Evolutionary conservation across 1,140 invertebrate genomes (phyloP), one percentile per base, ranked within the genome.

Genomic region (Drosophila busckii): DNA sequence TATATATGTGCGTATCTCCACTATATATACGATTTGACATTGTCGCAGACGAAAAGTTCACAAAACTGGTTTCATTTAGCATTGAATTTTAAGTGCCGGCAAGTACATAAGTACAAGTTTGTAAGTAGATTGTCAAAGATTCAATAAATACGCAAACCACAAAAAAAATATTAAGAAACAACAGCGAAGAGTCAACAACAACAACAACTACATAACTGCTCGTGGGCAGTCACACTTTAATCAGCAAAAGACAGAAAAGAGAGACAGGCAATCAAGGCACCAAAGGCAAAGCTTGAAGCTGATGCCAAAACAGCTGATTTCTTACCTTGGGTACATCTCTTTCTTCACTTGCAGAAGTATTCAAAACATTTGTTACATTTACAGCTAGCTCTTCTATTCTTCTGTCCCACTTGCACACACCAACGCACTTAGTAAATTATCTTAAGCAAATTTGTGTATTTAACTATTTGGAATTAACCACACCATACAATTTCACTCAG

Each of bases 41-140:
- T 48, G 44, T 35, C 10, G 32, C 28, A 31, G 40, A 31, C 32
- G 31, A 34, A 28, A 26, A 45, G 46, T 20, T 20, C 13, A 35
- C 12, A 16, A 13, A 75, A 75, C 70, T 70, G 64, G 70, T 69
- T 75, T 64, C 15, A 23, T 12, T 75, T 75, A 66, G 29, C 70
- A 73, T 75, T 73, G 70, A 69, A 44, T 22, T 23, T 49, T 34
- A 41, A 61, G 41, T 55, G 50, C 58, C 58, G 50, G 54, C 34
- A 52, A 59, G 37, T 54, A 61, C 48, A 65, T 23, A 23, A 19
- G 32, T 20, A 28, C 28, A 38, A n/a, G n/a, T n/a, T n/a, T n/a
- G n/a, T 20, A 41, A 42, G 25, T 32, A 19, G 16, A 52, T 70
- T 50, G 42, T 22, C 20, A 38, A 58, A 59, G 25, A 35, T 42